Evolutionary conservation across 2,888 invertebrate genomes (phyloP).

Genomic region (Lamellibrachia columna): DNA sequence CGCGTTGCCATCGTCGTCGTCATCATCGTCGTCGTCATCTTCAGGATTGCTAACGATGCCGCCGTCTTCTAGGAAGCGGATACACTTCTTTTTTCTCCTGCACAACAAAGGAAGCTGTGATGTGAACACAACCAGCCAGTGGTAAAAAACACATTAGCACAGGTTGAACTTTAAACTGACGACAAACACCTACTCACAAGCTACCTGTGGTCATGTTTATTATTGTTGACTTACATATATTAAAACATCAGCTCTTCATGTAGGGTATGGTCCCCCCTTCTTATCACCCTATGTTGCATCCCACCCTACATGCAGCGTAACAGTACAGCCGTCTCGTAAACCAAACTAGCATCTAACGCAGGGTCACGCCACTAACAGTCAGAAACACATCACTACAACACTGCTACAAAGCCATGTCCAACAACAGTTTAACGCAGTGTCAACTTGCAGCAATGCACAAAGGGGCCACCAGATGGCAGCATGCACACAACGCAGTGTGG

Average conservation of each 20-base stretch:
- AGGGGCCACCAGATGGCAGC: constrained; percentile 3
- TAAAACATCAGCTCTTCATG: neutral
- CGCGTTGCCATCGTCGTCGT: constrained; percentile 20
- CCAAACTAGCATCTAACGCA: neutral
- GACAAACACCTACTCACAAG: too few species aligned
- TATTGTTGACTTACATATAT: neutral
- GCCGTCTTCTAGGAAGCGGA: constrained; percentile 60
- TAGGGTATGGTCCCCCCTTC: neutral
- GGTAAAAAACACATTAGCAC: neutral
- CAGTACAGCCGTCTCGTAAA: neutral
- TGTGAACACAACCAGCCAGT: neutral
- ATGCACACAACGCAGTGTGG: neutral
- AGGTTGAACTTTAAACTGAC: neutral
- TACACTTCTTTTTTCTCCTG: constrained; percentile 69
- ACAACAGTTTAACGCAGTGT: neutral
- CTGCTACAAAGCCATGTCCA: constrained; percentile 11
- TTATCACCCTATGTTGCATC: neutral
- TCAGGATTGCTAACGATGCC: constrained; percentile 48
- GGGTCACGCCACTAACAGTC: neutral
- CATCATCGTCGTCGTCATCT: constrained; percentile 39
- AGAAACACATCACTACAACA: too few species aligned
- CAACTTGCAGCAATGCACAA: constrained; percentile 6
- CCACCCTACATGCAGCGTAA: neutral
- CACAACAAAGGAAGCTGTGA: constrained; percentile 34
- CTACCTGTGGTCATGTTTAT: neutral